These are phyloP conservation scores for Leptinotarsa juncta DNA, from an alignment of 2,888 invertebrate species.

Conservation along the genomic window DNA sequence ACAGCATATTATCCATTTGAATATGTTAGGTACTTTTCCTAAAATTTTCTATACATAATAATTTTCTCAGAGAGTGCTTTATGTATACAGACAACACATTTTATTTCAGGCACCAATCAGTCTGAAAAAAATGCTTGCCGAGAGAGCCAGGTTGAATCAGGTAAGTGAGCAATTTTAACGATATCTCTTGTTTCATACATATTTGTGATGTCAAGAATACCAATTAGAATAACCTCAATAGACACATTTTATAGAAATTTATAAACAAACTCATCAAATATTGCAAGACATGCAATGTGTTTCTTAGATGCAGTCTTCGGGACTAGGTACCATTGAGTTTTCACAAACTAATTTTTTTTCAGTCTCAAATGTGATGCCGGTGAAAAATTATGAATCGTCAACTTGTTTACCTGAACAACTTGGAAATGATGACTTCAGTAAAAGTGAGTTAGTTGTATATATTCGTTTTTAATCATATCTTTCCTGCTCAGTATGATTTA, in stretches of 20 bases:
- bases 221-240: not conserved
- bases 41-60: too few relatives aligned
- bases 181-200: not conserved
- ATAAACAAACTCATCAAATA: not conserved
- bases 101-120: too few relatives aligned
- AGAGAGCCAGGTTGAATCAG: too few relatives aligned
- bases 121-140: too few relatives aligned
- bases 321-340: constrained; percentile 1
- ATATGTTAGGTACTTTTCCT: too few relatives aligned
- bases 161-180: too few relatives aligned
- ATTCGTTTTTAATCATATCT: not conserved
- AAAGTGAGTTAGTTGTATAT: constrained; percentile 1
- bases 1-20: too few relatives aligned
- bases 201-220: constrained; percentile 2
- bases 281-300: not conserved
- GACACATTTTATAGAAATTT: not conserved
- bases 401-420: constrained; percentile 2
- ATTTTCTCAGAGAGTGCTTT: too few relatives aligned
- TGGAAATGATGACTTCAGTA: not conserved
- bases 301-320: not conserved
- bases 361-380: constrained; percentile 3
- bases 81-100: too few relatives aligned
- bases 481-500: constrained; percentile 1
- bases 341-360: constrained; percentile 1
- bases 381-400: not conserved